Base-by-base conservation (phyloP, 2,888 invertebrate species). In the Timema cristinae region DNA sequence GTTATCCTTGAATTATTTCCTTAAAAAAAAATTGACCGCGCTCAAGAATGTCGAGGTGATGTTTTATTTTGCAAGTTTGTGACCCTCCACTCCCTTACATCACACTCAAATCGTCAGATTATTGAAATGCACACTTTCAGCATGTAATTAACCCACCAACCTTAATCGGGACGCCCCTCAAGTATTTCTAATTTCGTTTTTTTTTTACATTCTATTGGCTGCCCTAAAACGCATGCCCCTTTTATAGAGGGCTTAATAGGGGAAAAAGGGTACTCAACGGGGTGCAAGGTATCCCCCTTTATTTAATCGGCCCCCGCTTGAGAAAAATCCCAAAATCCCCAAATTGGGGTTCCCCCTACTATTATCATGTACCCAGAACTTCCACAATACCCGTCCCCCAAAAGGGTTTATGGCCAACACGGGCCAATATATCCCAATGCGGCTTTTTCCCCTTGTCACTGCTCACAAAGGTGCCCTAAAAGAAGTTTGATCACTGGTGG, bases 261-360 rank as follows among this genome's bases (percentile, higher is more conserved):
- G 52, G 9, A 11, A 11, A 11, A n/a, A n/a, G n/a, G 52, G 52
- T 52, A 10, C 52, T 52, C 11, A 52, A 52, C 52, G 11, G 11
- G 52, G 52, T 52, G 52, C 52, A 52, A 52, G 52, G 11, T 52
- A 10, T 52, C 52, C 52, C 52, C 52, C 52, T 11, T 52, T 52
- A 52, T 52, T 52, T 52, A 52, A 10, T 52, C 52, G 9, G 52
- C n/a, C 52, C 52, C 9, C 52, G 52, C 11, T 52, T 11, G 52
- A 52, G 52, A n/a, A 52, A 52, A 52, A 52, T 52, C 52, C 52
- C 52, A 52, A 52, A 52, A 52, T 52, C 52, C 52, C 52, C 52
- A 9, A 11, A n/a, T n/a, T 52, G 9, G 52, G 52, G 52, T 11
- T 52, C 52, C 52, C 52, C 52, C 11, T n/a, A 52, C 52, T 52